Base-by-base conservation (phyloP, 2,113 vertebrate species). In the Balaeniceps rex region DNA sequence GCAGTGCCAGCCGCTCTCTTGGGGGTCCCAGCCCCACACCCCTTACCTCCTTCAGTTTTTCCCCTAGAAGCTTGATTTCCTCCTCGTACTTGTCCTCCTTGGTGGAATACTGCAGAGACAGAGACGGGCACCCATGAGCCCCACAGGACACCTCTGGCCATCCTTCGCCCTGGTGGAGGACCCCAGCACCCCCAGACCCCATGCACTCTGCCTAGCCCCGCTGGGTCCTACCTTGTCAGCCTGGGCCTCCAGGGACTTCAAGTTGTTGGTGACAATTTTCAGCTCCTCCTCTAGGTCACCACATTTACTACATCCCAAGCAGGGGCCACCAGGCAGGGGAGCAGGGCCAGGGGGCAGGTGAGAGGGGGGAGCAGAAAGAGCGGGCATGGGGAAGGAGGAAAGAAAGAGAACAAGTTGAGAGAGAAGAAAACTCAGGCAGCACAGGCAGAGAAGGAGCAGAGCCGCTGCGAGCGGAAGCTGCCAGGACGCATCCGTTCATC, bases 221-320 rank as follows among this genome's bases (percentile, higher is more conserved):
- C 76, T 7, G 3, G 77, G 18, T 72, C 97, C 96, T 99, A 99
- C 99, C 99, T 99, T 99, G 94, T 99, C 99, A 33, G 99, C 97
- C 98, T 99, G 99, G 88, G 99, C 99, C 94, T 99, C 99, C 98
- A 99, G 97, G 65, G 99, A 99, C 98, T 99, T 99, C 98, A 99
- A 97, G 98, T 99, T 99, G 99, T 99, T 99, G 98, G 99, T 99
- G 98, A 99, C 99, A 99, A 99, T 99, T 99, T 99, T 99, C 99
- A 99, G 98, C 96, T 99, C 99, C 97, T 99, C 99, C 97, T 99
- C 99, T 98, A 99, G 98, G 97, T 99, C 99, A 98, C 98, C 99
- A 98, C 99, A 99, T 99, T 99, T 99, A 98, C 99, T 99, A 98
- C 97, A 94, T 82, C 85, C 61, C 89, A 75, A 70, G 86, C 87